phyloP scores from a whole-genome alignment of 2,113 vertebrate genomes.

The Dissostichus mawsoni region DNA sequence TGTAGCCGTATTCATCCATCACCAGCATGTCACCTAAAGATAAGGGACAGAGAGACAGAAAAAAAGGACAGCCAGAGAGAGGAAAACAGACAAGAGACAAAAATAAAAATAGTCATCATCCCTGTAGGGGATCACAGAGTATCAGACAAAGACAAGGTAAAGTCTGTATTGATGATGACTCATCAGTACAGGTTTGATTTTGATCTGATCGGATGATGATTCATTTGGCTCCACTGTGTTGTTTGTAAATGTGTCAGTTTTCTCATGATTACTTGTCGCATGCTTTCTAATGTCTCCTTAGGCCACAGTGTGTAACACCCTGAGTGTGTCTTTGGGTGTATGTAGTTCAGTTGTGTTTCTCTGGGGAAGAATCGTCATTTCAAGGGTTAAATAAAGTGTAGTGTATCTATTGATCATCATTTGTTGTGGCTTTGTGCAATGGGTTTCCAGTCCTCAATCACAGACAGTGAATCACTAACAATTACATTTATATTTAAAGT shows the following conservation, averaged over 20 bases:
- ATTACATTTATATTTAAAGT: not conserved
- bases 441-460: not conserved
- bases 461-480: slow-evolving; percentile 17
- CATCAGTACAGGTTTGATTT: slow-evolving; percentile 5
- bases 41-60: not conserved
- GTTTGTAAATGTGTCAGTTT: not conserved
- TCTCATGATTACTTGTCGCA: not conserved
- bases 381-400: not conserved
- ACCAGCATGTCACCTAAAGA: slow-evolving; percentile 88
- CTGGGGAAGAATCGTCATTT: not conserved
- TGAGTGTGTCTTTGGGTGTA: not conserved
- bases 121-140: not conserved
- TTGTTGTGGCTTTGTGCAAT: not conserved
- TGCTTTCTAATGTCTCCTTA: not conserved
- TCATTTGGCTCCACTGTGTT: not conserved
- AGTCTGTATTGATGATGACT: slow-evolving; percentile 13
- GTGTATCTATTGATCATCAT: not conserved
- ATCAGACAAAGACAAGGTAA: not conserved
- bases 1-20: slow-evolving; percentile 94
- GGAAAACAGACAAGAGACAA: not conserved
- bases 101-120: not conserved
- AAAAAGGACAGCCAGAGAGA: not conserved
- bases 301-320: not conserved
- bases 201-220: not conserved
- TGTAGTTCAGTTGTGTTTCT: not conserved